Conservation (phyloP, 2,888 invertebrate species). For the Cerastoderma edule region DNA sequence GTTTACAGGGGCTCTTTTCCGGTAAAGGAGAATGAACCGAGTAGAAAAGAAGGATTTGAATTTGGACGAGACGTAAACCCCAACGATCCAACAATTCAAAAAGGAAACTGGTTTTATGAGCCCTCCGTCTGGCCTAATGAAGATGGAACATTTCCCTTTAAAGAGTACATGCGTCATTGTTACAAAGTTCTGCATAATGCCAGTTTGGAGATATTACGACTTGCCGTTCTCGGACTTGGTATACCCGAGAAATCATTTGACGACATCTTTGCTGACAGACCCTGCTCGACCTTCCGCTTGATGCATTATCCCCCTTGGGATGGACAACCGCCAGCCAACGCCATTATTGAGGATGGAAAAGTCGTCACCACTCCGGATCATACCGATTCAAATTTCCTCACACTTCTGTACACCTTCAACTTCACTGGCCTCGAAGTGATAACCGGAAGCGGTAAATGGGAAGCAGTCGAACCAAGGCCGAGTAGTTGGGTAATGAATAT, state of each 20-base stretch:
- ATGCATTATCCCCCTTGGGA: conserved; percentile 68
- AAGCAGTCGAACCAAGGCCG: conserved; percentile 56
- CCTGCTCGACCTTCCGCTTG: conserved; percentile 67
- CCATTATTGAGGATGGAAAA: conserved; percentile 56
- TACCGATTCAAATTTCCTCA: conserved; percentile 64
- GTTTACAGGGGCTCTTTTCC: conserved; percentile 72
- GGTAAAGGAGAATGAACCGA: conserved; percentile 60
- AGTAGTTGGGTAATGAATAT: conserved; percentile 67
- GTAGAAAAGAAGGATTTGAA: conserved; percentile 71
- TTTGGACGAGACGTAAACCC: conserved; percentile 57
- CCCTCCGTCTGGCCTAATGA: conserved; percentile 62
- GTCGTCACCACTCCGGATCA: conserved; percentile 64
- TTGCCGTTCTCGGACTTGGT: conserved; percentile 62
- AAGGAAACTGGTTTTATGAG: conserved; percentile 61
- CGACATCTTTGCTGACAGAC: conserved; percentile 59
- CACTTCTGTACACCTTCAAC: conserved; percentile 57
- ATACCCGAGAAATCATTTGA: conserved; percentile 65
- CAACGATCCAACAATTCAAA: conserved; percentile 39
- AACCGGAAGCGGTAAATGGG: conserved; percentile 55
- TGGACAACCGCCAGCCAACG: conserved; percentile 45
- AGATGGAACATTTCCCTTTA: conserved; percentile 60
- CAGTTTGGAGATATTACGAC: conserved; percentile 62
- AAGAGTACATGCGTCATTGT: conserved; percentile 45
- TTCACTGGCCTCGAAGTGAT: conserved; percentile 61
- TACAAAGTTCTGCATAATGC: conserved; percentile 59